Evolutionary conservation across 1,140 invertebrate genomes (phyloP).

Genomic region (Drosophila ironensis): DNA sequence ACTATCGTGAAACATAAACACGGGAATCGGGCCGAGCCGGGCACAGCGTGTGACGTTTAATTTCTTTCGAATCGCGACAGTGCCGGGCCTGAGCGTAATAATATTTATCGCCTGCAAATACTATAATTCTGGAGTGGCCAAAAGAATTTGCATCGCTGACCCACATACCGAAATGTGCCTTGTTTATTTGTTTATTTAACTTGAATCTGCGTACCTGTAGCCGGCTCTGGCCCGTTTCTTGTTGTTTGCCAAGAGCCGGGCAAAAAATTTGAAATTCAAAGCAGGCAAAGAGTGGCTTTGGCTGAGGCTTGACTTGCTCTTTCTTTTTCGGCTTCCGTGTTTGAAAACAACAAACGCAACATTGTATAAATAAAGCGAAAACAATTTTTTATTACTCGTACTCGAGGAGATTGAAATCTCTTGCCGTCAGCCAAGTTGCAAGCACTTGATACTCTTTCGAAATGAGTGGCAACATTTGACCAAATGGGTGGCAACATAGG

Average conservation of each 20-base stretch:
- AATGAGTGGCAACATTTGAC: too few relatives aligned
- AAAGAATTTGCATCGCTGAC: constrained; percentile 15
- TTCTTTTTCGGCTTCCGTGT: constrained; percentile 50
- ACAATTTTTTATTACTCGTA: constrained; percentile 30
- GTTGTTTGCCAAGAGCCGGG: constrained; percentile 2
- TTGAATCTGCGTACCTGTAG: constrained; percentile 34
- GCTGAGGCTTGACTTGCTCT: background rate
- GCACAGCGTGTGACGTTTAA: constrained; percentile 19
- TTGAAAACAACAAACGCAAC: constrained; percentile 23
- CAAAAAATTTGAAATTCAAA: constrained; percentile 60
- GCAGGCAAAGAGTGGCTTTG: constrained; percentile 40
- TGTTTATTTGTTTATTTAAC: background rate
- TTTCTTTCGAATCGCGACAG: constrained; percentile 33
- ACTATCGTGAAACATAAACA: constrained; percentile 16
- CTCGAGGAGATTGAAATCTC: constrained; percentile 35
- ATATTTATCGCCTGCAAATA: constrained; percentile 2
- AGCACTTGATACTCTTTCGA: constrained; percentile 9
- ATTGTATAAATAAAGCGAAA: constrained; percentile 18
- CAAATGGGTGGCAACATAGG: too few relatives aligned
- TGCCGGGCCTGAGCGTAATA: constrained; percentile 32
- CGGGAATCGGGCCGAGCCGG: background rate
- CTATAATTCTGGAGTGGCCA: constrained; percentile 3
- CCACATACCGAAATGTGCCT: constrained; percentile 30
- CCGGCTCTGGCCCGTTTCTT: constrained; percentile 15
- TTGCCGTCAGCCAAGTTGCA: background rate